Percentiles rank a stretch among this genome's conserved stretches.
These are phyloP conservation scores for Eupsittula cactorum DNA, from an alignment of 2,113 vertebrate genomes.

Conservation along the genomic window DNA sequence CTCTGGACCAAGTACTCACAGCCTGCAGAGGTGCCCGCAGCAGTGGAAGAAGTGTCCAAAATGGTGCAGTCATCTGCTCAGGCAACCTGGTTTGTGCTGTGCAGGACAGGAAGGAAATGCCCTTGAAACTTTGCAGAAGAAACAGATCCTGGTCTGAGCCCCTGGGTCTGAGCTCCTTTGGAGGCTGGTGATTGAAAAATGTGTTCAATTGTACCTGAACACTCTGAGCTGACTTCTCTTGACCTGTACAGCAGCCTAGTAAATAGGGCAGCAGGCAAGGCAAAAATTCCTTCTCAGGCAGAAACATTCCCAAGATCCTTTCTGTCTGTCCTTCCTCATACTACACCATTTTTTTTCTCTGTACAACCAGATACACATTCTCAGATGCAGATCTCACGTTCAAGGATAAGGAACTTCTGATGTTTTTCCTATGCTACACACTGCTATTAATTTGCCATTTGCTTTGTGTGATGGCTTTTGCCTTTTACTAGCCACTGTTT, in stretches of 20 bases:
- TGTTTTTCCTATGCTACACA: not conserved
- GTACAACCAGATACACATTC: not conserved
- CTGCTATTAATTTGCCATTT: not conserved
- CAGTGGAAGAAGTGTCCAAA: not conserved
- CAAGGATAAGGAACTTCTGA: not conserved
- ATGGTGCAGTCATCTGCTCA: constrained; percentile 23
- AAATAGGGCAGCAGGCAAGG: not conserved
- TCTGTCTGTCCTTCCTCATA: not conserved
- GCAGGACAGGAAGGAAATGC: not conserved
- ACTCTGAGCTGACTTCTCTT: not conserved
- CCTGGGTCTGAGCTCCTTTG: not conserved
- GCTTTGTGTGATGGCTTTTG: not conserved
- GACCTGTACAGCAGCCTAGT: not conserved
- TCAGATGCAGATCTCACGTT: not conserved
- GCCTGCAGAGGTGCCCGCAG: not conserved
- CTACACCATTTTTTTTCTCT: not conserved
- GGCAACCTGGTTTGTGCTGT: not conserved
- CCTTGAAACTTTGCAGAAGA: not conserved
- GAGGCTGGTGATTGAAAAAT: not conserved
- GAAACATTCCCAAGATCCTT: not conserved
- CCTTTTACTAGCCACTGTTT: not conserved
- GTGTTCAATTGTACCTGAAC: not conserved
- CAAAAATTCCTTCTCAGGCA: not conserved
- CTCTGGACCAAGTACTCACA: not conserved
- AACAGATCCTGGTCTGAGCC: not conserved